Conservation (phyloP, 2,797 vertebrate species). For the Tenualosa thibaudeaui region DNA sequence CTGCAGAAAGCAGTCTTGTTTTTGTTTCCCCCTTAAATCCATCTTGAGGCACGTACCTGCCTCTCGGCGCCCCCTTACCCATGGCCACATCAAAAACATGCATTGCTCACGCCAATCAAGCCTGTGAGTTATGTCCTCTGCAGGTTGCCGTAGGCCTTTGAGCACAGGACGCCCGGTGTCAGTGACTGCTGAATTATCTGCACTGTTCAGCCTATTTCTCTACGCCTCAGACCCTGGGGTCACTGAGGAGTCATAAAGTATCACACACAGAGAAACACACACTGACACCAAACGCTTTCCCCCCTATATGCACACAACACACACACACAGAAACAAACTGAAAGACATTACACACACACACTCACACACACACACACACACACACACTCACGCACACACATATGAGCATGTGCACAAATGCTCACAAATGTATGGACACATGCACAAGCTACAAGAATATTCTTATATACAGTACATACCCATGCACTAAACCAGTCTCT, state of each 20-base stretch:
- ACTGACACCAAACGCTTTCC: background rate
- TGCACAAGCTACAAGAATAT: background rate
- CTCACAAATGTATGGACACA: background rate
- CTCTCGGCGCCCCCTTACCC: background rate
- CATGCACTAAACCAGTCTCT: background rate
- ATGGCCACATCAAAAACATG: conserved; percentile 27
- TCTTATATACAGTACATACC: background rate
- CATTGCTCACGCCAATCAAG: conserved; percentile 46
- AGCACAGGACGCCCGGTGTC: background rate
- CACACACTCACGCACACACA: background rate
- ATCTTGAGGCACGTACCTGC: background rate
- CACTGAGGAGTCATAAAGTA: background rate
- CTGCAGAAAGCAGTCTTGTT: background rate
- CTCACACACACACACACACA: background rate
- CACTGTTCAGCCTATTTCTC: conserved; percentile 1
- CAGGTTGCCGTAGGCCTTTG: conserved; percentile 43
- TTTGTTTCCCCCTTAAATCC: background rate
- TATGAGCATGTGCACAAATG: background rate
- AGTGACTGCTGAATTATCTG: background rate
- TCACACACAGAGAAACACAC: background rate
- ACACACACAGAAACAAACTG: background rate
- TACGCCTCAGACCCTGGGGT: background rate
- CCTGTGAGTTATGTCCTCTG: conserved; percentile 43
- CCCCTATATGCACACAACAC: background rate
- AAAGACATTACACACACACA: background rate